Conservation (phyloP, 37 sponge, comb jelly and placozoan genomes). For the Aphrocallistes beatrix region DNA sequence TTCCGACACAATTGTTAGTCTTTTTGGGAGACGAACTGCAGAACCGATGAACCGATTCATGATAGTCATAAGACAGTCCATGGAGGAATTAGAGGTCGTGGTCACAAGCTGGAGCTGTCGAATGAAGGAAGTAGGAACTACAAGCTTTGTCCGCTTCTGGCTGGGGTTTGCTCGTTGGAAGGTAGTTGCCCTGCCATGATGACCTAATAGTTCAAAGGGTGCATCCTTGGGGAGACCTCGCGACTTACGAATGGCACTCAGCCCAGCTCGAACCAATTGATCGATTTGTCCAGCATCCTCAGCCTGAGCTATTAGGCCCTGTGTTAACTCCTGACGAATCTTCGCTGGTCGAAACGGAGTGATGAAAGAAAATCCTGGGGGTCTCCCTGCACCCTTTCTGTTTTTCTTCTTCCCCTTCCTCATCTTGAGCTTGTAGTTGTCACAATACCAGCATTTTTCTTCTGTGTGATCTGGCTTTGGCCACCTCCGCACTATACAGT, state of each 20-base stretch:
- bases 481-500: not conserved
- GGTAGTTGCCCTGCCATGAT: not conserved
- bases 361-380: not conserved
- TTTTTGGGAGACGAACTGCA: not conserved
- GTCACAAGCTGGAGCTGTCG: not conserved
- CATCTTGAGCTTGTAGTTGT: not conserved
- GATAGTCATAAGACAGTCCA: not conserved
- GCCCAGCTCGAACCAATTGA: not conserved
- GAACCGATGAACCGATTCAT: conserved; percentile 2
- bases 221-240: not conserved
- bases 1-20: not conserved
- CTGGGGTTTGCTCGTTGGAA: not conserved
- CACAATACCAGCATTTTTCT: not conserved
- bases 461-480: not conserved
- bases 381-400: not conserved
- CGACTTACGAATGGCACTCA: not conserved
- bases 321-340: not conserved
- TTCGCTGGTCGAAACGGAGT: not conserved
- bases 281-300: not conserved
- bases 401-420: not conserved
- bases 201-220: not conserved
- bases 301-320: not conserved
- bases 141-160: not conserved
- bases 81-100: not conserved
- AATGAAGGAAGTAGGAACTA: not conserved